Evolutionary conservation across 2,888 invertebrate genomes (phyloP), one percentile per base, ranked within the genome.

Genomic region (Congeria kusceri): DNA sequence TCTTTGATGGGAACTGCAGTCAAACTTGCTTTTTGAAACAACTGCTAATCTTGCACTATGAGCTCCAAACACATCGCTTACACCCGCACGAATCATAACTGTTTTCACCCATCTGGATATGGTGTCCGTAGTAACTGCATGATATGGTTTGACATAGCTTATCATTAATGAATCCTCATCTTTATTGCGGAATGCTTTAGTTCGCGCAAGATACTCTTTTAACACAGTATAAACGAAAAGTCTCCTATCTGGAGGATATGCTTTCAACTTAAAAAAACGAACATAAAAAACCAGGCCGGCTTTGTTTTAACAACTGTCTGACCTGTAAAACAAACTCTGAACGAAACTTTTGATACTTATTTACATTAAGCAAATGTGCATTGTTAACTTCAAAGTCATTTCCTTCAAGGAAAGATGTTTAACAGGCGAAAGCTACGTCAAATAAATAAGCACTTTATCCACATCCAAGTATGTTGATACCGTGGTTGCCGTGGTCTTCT

Each of bases 371-470:
- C 32, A 69, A 20, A 74, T 74, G 18, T 68, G 56, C 74, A 78
- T 73, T 20, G 49, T 65, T 39, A 70, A 47, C 47, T 79, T 79
- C n/a, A 70, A 25, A 32, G 67, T 76, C 32, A 80, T 53, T 63
- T 47, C 58, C 23, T 58, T 58, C 23, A 58, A 58, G 23, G 20
- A 13, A 3, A 58, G 18, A 25, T 58, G 53, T 58, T 20, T 58
- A 9, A 58, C 58, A 13, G 58, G 20, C 23, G 58, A 58, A 5
- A 58, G 23, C 18, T 25, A 13, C 23, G 13, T 58, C 15, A 58
- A 58, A 58, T 25, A 25, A 3, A 25, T 28, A 4, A 58, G 23
- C 25, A 58, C 27, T 25, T 58, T 27, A 25, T 58, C 58, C 7
- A 58, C 23, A 25, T 58, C 58, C 58, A 58, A 13, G 27, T 58